These are phyloP conservation scores for Lydus trimaculatus DNA, from an alignment of 2,888 invertebrate species.

Conservation along the genomic window DNA sequence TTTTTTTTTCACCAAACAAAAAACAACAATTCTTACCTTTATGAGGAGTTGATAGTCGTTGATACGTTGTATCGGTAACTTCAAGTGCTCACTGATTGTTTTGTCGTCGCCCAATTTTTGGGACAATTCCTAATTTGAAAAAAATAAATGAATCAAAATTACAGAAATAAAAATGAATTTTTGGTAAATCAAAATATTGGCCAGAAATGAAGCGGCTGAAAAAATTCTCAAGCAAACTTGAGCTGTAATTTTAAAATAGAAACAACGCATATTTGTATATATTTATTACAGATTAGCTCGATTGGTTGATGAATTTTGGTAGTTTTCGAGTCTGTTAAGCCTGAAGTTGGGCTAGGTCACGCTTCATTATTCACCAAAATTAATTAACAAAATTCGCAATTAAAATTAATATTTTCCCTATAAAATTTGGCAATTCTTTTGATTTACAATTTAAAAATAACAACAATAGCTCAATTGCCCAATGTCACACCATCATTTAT, in stretches of 20 bases:
- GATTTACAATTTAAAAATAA: background rate
- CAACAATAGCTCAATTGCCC: background rate
- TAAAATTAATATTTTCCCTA: background rate
- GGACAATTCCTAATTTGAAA: slow-evolving; percentile 74
- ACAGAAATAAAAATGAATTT: slow-evolving; percentile 26
- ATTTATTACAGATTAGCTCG: background rate
- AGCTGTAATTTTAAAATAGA: slow-evolving; percentile 19
- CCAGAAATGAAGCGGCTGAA: slow-evolving; percentile 26
- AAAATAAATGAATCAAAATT: background rate
- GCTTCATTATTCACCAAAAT: background rate
- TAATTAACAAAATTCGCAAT: background rate
- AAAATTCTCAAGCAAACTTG: slow-evolving; percentile 15
- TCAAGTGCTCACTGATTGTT: slow-evolving; percentile 87
- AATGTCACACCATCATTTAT: background rate
- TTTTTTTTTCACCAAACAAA: background rate
- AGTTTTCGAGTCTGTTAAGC: background rate
- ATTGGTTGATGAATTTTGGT: background rate
- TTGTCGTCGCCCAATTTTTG: slow-evolving; percentile 88
- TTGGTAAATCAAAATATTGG: background rate
- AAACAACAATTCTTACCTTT: slow-evolving; percentile 69
- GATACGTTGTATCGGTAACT: slow-evolving; percentile 93
- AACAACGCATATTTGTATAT: slow-evolving; percentile 2
- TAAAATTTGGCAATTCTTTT: background rate
- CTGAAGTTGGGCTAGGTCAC: background rate
- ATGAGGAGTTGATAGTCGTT: slow-evolving; percentile 95